These are phyloP conservation scores for Mya arenaria DNA, from an alignment of 1,140 invertebrate genomes.

Conservation along the genomic window DNA sequence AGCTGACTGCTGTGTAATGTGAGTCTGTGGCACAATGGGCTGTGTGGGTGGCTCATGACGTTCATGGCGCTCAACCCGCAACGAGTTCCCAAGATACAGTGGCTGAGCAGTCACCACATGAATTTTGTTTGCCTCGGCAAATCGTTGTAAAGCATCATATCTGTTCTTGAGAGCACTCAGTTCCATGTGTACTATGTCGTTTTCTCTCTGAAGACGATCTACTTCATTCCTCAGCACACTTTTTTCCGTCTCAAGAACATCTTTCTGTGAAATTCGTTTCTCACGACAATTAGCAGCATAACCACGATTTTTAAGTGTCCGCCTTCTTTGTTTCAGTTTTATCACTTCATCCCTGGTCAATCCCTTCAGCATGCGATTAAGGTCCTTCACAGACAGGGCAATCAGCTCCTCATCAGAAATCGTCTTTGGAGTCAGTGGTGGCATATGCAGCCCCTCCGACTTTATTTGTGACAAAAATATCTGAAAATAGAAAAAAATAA, in stretches of 20 bases:
- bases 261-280: conserved; percentile 80
- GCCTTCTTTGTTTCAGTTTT: conserved; percentile 96
- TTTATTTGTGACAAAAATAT: conserved; percentile 78
- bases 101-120: conserved; percentile 68
- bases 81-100: conserved; percentile 49
- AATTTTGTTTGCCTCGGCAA: conserved; percentile 75
- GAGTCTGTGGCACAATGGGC: conserved; percentile 38
- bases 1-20: conserved; percentile 41
- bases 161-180: conserved; percentile 74
- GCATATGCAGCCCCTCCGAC: conserved; percentile 66
- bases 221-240: conserved; percentile 75
- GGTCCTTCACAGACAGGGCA: conserved; percentile 94
- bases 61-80: conserved; percentile 27
- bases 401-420: conserved; percentile 93
- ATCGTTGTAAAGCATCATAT: conserved; percentile 76
- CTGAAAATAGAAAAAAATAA: conserved; percentile 65
- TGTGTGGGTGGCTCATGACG: conserved; percentile 61
- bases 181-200: conserved; percentile 78
- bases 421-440: conserved; percentile 37
- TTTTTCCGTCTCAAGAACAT: conserved; percentile 89
- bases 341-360: conserved; percentile 94
- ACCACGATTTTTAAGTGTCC: conserved; percentile 98
- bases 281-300: conserved; percentile 98
- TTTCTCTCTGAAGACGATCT: conserved; percentile 75
- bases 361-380: conserved; percentile 97